These are phyloP conservation scores for Elachura formosa DNA, from an alignment of 2,113 vertebrate species.

Conservation along the genomic window DNA sequence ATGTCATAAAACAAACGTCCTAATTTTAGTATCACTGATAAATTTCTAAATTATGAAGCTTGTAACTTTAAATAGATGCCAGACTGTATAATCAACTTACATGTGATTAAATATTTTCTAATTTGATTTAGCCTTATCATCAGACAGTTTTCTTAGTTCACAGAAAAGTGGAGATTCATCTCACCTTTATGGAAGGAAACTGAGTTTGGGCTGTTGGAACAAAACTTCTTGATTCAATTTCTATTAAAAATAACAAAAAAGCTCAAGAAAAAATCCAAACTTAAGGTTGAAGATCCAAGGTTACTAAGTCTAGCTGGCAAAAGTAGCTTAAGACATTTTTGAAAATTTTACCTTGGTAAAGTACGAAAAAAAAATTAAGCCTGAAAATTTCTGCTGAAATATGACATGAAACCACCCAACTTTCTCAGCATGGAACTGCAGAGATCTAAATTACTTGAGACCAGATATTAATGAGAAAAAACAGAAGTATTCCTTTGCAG, in stretches of 20 bases:
- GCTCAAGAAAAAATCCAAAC: not conserved
- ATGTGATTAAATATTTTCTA: not conserved
- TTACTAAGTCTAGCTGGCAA: not conserved
- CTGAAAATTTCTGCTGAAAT: not conserved
- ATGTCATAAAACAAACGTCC: not conserved
- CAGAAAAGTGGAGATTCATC: not conserved
- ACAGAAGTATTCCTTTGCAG: not conserved
- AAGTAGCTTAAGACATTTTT: not conserved
- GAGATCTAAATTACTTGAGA: not conserved
- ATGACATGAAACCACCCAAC: not conserved
- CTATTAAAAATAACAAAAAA: not conserved
- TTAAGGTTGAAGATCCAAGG: not conserved
- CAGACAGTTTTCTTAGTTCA: not conserved
- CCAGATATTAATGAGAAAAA: not conserved
- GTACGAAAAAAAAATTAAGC: not conserved
- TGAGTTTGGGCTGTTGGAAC: not conserved
- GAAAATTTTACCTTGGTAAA: not conserved
- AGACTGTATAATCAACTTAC: not conserved
- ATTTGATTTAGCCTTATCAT: not conserved
- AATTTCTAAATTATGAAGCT: not conserved
- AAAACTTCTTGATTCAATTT: not conserved
- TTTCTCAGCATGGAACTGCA: not conserved
- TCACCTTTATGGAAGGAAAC: not conserved
- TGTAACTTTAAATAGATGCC: not conserved
- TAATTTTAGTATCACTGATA: not conserved